These are phyloP conservation scores for Steromphala cineraria DNA, from an alignment of 2,888 invertebrate species.

Conservation along the genomic window DNA sequence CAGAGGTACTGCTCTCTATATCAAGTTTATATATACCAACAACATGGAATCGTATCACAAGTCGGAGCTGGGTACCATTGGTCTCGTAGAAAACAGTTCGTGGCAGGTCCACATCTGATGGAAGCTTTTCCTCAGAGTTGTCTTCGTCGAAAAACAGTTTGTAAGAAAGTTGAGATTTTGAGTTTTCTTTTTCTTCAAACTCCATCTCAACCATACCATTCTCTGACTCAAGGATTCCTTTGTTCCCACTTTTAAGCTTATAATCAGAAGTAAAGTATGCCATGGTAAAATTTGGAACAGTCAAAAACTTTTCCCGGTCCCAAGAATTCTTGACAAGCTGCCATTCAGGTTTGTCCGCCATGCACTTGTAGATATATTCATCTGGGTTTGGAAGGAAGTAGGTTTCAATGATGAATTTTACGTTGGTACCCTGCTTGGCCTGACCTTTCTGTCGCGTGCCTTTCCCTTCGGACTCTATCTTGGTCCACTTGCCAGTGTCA, in stretches of 20 bases:
- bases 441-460: not conserved
- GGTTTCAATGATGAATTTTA: constrained; percentile 31
- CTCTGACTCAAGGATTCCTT: constrained; percentile 33
- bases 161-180: constrained; percentile 36
- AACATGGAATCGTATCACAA: constrained; percentile 33
- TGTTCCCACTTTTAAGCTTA: constrained; percentile 29
- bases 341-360: constrained; percentile 44
- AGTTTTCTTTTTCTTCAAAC: constrained; percentile 7
- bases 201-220: constrained; percentile 36
- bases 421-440: constrained; percentile 22
- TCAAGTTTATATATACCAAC: not conserved
- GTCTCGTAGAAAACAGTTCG: constrained; percentile 29
- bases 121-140: not conserved
- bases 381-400: constrained; percentile 43
- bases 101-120: constrained; percentile 18
- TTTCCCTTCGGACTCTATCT: constrained; percentile 31
- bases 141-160: constrained; percentile 30
- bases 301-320: constrained; percentile 32
- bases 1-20: not conserved
- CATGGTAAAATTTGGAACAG: constrained; percentile 30
- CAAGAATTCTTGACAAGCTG: constrained; percentile 40
- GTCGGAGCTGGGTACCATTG: constrained; percentile 18
- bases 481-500: constrained; percentile 32
- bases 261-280: constrained; percentile 34
- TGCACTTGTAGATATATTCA: constrained; percentile 38